Conservation (phyloP, 64 coral and sea anemone species). For the Acropora yongei region DNA sequence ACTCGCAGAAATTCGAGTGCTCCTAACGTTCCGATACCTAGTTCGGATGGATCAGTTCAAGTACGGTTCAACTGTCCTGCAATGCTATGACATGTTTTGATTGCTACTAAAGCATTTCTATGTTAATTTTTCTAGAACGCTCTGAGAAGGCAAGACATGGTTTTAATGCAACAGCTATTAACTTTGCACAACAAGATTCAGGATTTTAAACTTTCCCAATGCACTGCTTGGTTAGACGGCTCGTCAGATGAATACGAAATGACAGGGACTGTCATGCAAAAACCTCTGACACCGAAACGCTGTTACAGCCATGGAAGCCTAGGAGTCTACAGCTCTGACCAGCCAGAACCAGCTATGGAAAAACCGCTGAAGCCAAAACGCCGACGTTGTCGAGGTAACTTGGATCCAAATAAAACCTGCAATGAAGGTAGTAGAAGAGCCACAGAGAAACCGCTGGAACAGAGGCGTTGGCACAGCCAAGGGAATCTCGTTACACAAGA, state of each 20-base stretch:
- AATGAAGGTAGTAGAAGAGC: not conserved
- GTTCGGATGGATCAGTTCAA: no score
- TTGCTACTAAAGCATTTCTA: not conserved
- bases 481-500: constrained; percentile 23
- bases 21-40: no score
- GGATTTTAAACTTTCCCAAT: constrained; percentile 71
- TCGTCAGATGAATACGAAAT: constrained; percentile 62
- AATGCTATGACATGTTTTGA: not conserved
- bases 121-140: constrained; percentile 46
- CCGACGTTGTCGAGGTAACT: constrained; percentile 34
- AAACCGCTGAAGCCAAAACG: constrained; percentile 36
- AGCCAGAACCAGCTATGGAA: not conserved
- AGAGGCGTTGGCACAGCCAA: constrained; percentile 51
- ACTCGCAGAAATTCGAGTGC: no score
- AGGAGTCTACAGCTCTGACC: not conserved
- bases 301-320: constrained; percentile 59
- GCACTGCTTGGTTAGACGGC: constrained; percentile 7
- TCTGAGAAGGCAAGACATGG: constrained; percentile 71
- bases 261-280: not conserved
- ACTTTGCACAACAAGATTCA: constrained; percentile 73
- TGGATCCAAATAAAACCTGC: not conserved
- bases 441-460: constrained; percentile 12
- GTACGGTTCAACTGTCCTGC: no score
- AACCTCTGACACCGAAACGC: constrained; percentile 33
- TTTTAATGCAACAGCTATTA: constrained; percentile 64